These are phyloP conservation scores for Parnassius glacialis DNA, from an alignment of 2,888 invertebrate genomes.

Conservation along the genomic window DNA sequence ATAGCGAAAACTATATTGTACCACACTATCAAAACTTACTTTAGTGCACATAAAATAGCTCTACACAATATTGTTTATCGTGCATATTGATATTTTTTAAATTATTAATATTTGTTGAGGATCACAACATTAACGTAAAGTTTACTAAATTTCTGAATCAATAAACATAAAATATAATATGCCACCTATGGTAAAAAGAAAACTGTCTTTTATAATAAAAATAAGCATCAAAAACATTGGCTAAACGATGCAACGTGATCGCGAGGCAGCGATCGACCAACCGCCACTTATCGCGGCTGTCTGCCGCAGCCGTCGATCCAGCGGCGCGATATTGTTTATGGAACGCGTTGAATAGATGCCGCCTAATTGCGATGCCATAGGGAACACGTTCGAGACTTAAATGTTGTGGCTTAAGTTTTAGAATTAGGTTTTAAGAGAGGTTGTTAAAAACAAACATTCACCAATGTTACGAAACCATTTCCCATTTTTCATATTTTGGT, in stretches of 20 bases:
- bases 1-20: too few species aligned
- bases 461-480: too few species aligned
- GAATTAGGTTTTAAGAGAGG: conserved; percentile 12
- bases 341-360: conserved; percentile 24
- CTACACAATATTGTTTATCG: too few species aligned
- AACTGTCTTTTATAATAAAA: background rate
- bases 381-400: conserved; percentile 23
- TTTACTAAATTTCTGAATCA: too few species aligned
- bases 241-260: conserved; percentile 33
- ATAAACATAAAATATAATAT: too few species aligned
- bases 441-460: conserved; percentile 5
- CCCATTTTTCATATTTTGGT: too few species aligned
- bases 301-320: conserved; percentile 52
- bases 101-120: too few species aligned
- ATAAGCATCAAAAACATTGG: conserved; percentile 7
- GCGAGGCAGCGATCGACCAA: conserved; percentile 65
- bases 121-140: too few species aligned
- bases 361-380: conserved; percentile 25
- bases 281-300: conserved; percentile 67
- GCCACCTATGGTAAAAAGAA: too few species aligned
- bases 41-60: too few species aligned
- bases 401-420: conserved; percentile 10
- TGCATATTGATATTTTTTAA: too few species aligned
- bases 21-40: too few species aligned
- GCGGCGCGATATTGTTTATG: conserved; percentile 34